Percentiles rank a stretch among this genome's conserved stretches.
phyloP scores from a whole-genome alignment of 2,797 vertebrate genomes.

The Columba guinea region DNA sequence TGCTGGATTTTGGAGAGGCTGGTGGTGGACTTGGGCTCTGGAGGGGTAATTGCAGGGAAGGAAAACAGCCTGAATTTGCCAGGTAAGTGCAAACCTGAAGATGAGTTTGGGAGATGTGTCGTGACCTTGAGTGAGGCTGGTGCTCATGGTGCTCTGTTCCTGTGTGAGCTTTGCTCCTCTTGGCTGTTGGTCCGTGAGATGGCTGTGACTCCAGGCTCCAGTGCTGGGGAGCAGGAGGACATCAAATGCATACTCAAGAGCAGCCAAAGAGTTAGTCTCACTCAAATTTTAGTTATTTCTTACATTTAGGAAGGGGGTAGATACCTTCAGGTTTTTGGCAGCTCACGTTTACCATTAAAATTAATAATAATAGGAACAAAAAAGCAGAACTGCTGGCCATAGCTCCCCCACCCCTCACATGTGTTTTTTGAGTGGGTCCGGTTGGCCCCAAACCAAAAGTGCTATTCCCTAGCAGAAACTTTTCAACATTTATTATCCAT shows the following conservation, averaged over 20 bases:
- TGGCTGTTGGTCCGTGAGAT: neutral
- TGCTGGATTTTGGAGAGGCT: neutral
- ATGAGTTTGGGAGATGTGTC: neutral
- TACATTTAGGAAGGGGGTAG: neutral
- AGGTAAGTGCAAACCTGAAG: neutral
- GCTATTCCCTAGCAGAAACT: constrained; percentile 40
- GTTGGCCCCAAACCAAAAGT: constrained; percentile 68
- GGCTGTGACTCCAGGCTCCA: neutral
- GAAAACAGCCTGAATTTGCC: neutral
- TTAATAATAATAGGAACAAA: constrained; percentile 39
- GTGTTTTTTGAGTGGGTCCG: constrained; percentile 10
- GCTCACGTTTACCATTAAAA: constrained; percentile 64
- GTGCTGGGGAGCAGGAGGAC: neutral
- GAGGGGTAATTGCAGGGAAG: neutral
- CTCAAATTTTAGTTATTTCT: constrained; percentile 5
- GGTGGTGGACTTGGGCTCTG: neutral
- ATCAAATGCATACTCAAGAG: fast-evolving
- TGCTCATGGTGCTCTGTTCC: neutral
- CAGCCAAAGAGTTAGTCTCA: constrained; percentile 11
- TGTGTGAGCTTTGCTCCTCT: neutral
- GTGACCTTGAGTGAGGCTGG: neutral
- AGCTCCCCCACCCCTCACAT: neutral
- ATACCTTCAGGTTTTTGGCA: constrained; percentile 56
- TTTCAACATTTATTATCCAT: constrained; percentile 69
- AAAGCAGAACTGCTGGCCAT: constrained; percentile 45